Percentiles rank a stretch among this genome's conserved stretches.
Evolutionary conservation across 1,140 invertebrate genomes (phyloP).

Genomic region (Drosophila nebulosa): DNA sequence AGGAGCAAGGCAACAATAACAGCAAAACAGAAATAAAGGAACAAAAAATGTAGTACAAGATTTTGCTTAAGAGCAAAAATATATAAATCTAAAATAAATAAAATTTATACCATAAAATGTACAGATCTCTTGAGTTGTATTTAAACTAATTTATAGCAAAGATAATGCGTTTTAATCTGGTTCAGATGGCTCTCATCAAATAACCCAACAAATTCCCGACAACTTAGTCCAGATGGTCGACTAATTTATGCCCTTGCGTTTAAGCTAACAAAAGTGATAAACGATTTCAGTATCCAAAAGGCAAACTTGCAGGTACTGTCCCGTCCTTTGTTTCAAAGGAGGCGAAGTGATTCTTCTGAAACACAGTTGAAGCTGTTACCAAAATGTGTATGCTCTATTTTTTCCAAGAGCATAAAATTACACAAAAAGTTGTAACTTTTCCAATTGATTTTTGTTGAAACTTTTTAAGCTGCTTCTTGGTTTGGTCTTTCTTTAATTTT

Average conservation of each 20-base stretch:
- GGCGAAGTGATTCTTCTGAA: too few species aligned
- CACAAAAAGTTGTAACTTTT: slow-evolving; percentile 24
- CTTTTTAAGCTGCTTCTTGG: slow-evolving; percentile 49
- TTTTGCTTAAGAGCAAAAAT: slow-evolving; percentile 47
- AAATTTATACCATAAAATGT: slow-evolving; percentile 59
- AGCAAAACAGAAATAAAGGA: slow-evolving; percentile 21
- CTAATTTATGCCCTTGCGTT: background rate
- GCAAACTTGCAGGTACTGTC: too few species aligned
- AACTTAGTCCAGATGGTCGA: background rate
- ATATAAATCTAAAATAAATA: slow-evolving; percentile 73
- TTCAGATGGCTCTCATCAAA: slow-evolving; percentile 5
- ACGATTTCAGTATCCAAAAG: too few species aligned
- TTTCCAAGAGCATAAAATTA: background rate
- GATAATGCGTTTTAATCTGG: slow-evolving; percentile 62
- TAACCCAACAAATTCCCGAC: background rate
- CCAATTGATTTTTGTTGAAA: slow-evolving; percentile 58
- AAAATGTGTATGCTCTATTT: background rate
- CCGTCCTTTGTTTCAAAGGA: too few species aligned
- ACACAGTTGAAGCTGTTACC: background rate
- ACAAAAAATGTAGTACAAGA: slow-evolving; percentile 37
- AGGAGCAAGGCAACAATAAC: slow-evolving; percentile 28
- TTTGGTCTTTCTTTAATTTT: slow-evolving; percentile 16
- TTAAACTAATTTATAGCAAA: slow-evolving; percentile 49
- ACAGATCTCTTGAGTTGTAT: slow-evolving; percentile 31
- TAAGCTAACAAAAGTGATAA: too few species aligned